A percentile compares a stretch with the other conserved stretches of the same genome.
Conservation (phyloP, 2,797 vertebrate species). For the Neosalanx taihuensis region DNA sequence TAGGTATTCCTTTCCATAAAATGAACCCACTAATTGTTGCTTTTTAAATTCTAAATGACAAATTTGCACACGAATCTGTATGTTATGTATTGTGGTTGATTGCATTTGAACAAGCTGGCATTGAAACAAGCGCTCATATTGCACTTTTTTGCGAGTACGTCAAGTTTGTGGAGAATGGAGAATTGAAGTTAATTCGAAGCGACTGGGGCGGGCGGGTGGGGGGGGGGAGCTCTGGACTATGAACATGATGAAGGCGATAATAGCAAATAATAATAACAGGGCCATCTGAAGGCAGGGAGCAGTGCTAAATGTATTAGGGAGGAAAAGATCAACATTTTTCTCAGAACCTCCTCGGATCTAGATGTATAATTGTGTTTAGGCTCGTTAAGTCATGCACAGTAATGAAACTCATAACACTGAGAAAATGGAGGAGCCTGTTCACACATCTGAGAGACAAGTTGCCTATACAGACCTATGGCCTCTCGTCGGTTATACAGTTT, state of each 20-base stretch:
- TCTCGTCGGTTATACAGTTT: no score
- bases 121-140: constrained; percentile 1
- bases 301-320: constrained; percentile 40
- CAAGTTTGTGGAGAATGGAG: constrained; percentile 5
- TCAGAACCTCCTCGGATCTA: background rate
- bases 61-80: constrained; percentile 9
- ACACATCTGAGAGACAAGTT: no score
- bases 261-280: constrained; percentile 55
- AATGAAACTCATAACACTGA: background rate
- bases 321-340: constrained; percentile 6
- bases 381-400: background rate
- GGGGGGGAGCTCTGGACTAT: constrained; percentile 48
- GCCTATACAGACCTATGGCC: no score
- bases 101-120: constrained; percentile 6
- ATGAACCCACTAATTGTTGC: constrained; percentile 11
- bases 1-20: background rate
- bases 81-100: constrained; percentile 19
- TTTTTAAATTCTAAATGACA: background rate
- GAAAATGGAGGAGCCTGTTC: background rate
- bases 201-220: constrained; percentile 47
- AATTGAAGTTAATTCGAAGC: constrained; percentile 63
- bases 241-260: constrained; percentile 57
- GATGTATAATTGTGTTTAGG: background rate
- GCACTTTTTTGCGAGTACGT: constrained; percentile 14
- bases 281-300: constrained; percentile 27